Base-by-base conservation (phyloP, 1,140 invertebrate genomes). In the Parapsyche elsis region DNA sequence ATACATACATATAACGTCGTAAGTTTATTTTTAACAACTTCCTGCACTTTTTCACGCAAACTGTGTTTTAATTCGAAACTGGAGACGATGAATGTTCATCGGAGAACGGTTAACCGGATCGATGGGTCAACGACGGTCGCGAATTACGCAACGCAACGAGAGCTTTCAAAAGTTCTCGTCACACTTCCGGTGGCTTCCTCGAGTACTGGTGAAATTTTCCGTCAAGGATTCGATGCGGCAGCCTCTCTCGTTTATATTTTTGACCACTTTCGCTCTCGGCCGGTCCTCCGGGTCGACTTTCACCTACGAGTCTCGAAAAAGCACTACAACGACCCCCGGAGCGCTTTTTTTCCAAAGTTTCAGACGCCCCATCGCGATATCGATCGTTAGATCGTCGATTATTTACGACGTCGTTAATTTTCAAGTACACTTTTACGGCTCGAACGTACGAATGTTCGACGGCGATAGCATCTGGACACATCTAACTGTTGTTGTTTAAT, bases 381-480 rank as follows among this genome's bases (percentile, higher is more conserved):
- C 49, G 49, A n/a, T 53, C 49, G 49, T 53, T 53, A 53, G 12
- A 53, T n/a, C 49, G 49, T 21, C 70, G 26, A 71, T 10, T 38
- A 71, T 71, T 71, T 71, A 71, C 30, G 23, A 30, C 19, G 12
- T 30, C 12, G 14, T 71, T 71, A 71, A 71, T 71, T 71, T 71
- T 38, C 30, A 38, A 38, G 30, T 38, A 1, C 30, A 7, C 30
- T 38, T 38, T 53, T 53, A n/a, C 12, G 12, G 16, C 49, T 16
- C 49, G 49, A 53, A 53, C 12, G 49, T 1, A 53, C 12, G 12
- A 53, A 2, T 1, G 10, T 53, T 16, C 10, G 49, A 10, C 12
- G 12, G 49, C 16, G 49, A n/a, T 53, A 4, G 49, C 12, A 53
- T n/a, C 12, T 53, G 49, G 49, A 53, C 2, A 19, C 10, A 19